These are phyloP conservation scores for Macrophya annulata DNA, from an alignment of 2,888 invertebrate genomes.

Conservation along the genomic window DNA sequence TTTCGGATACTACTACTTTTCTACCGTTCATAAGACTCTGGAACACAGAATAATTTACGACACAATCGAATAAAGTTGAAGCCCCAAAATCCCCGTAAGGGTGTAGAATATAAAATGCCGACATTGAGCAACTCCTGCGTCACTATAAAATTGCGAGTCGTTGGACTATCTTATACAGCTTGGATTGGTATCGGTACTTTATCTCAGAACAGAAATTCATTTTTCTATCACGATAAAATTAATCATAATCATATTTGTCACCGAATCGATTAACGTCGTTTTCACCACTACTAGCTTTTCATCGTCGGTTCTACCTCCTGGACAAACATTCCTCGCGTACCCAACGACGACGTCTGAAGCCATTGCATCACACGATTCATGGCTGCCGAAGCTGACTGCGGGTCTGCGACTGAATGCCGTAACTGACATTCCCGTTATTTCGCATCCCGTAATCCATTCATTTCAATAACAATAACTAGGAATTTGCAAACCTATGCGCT, in stretches of 20 bases:
- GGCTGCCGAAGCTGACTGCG: not conserved
- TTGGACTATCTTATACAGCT: not conserved
- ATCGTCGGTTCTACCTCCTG: constrained; percentile 16
- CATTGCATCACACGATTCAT: constrained; percentile 35
- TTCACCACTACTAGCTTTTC: not conserved
- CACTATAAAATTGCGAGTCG: constrained; percentile 1
- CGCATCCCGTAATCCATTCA: constrained; percentile 63
- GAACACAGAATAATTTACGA: constrained; percentile 46
- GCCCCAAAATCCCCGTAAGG: constrained; percentile 39
- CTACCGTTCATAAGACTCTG: constrained; percentile 49
- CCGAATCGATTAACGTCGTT: constrained; percentile 13
- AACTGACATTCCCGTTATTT: constrained; percentile 48
- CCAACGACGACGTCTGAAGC: constrained; percentile 21
- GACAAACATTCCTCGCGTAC: constrained; percentile 49
- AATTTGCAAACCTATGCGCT: constrained; percentile 53
- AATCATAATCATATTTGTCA: constrained; percentile 12
- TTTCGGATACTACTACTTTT: constrained; percentile 46
- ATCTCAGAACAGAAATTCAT: not conserved
- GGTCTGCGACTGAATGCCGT: constrained; percentile 30
- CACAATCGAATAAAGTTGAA: constrained; percentile 51
- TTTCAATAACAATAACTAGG: constrained; percentile 72
- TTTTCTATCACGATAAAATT: not conserved
- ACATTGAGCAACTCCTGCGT: constrained; percentile 32
- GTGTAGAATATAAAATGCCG: constrained; percentile 46
- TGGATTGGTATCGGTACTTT: not conserved